phyloP scores from a whole-genome alignment of 1,140 invertebrate genomes.

The Vollenhovia emeryi region DNA sequence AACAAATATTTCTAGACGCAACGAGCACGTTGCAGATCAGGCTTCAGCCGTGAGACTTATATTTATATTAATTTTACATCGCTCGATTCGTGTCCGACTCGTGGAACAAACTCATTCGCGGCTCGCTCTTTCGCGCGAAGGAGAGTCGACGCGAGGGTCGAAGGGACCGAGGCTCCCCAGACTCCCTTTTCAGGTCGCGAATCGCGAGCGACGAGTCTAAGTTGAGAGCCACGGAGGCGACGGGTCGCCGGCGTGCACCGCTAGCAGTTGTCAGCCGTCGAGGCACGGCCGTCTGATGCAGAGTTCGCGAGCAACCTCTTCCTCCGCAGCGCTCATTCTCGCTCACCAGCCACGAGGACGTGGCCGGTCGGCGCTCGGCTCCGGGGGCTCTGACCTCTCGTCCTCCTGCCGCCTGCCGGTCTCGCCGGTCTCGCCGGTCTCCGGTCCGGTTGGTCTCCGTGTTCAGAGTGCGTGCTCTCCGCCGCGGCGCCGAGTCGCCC shows the following conservation, averaged over 20 bases:
- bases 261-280: conserved; percentile 59
- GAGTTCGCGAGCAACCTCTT: conserved; percentile 55
- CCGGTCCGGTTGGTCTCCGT: no score
- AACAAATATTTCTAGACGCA: no score
- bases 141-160: not conserved
- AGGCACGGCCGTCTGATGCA: conserved; percentile 53
- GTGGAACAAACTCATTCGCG: not conserved
- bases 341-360: conserved; percentile 65
- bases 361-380: conserved; percentile 48
- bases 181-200: not conserved
- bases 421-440: conserved; percentile 63
- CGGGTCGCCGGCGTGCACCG: conserved; percentile 40
- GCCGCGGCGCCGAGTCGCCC: conserved; percentile 58
- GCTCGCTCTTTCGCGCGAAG: not conserved
- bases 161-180: not conserved
- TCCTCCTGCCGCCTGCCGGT: conserved; percentile 53
- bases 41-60: no score
- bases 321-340: conserved; percentile 42
- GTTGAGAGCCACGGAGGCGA: conserved; percentile 75
- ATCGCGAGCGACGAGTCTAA: not conserved
- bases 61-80: not conserved
- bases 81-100: not conserved
- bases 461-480: conserved; percentile 65
- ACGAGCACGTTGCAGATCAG: no score
- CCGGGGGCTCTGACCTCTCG: conserved; percentile 77